phyloP scores from a whole-genome alignment of 2,797 vertebrate species.

The Malacoctenus gilli region DNA sequence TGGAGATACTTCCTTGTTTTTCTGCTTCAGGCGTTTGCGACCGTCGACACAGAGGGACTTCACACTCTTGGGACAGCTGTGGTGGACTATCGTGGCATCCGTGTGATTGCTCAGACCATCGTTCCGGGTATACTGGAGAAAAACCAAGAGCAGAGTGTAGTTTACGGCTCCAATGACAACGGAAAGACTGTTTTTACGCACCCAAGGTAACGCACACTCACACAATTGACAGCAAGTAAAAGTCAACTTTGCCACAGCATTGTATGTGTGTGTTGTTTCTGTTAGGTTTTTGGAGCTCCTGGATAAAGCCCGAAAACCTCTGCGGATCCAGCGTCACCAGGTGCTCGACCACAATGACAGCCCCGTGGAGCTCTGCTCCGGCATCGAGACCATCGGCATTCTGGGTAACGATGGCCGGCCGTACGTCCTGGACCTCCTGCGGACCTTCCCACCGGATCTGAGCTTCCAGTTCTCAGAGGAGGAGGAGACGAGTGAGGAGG shows the following conservation, averaged over 20 bases:
- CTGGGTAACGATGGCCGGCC: conserved; percentile 91
- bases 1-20: no score
- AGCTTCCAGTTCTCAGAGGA: conserved; percentile 87
- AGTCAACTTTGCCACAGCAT: neutral
- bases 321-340: conserved; percentile 89
- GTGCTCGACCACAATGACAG: conserved; percentile 89
- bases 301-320: conserved; percentile 87
- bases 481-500: conserved; percentile 76
- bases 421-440: conserved; percentile 92
- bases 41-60: conserved; percentile 88
- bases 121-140: conserved; percentile 93
- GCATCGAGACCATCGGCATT: conserved; percentile 94
- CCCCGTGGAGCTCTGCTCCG: conserved; percentile 90
- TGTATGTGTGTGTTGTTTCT: conserved; percentile 19
- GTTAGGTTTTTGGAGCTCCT: conserved; percentile 91
- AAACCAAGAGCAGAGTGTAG: conserved; percentile 91
- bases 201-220: conserved; percentile 45
- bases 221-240: neutral
- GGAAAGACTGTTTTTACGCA: conserved; percentile 87
- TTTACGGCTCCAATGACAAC: conserved; percentile 94
- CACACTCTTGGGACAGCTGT: conserved; percentile 91
- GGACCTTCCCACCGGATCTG: conserved; percentile 92
- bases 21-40: conserved; percentile 83
- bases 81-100: conserved; percentile 93
- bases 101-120: conserved; percentile 92